Evolutionary conservation across 2,797 vertebrate genomes (phyloP).

Genomic region (Micromesistius poutassou): DNA sequence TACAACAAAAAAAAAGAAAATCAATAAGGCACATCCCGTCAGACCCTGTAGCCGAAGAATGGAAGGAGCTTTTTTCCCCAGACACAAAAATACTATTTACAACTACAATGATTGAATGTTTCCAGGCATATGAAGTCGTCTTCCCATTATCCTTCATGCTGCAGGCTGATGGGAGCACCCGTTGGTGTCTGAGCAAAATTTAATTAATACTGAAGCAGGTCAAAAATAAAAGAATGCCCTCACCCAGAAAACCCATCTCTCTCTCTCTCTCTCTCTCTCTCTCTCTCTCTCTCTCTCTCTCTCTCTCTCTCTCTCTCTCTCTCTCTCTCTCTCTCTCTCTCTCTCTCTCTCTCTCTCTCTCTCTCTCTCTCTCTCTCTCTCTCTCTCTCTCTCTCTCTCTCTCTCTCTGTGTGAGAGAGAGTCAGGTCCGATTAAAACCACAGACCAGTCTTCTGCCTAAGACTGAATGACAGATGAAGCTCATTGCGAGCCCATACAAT

Average conservation of each 20-base stretch:
- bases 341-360: too few relatives aligned
- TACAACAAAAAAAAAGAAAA: too few relatives aligned
- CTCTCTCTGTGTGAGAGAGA: conserved; percentile 20
- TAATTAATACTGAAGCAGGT: conserved; percentile 40
- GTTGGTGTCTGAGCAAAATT: conserved; percentile 29
- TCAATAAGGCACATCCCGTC: too few relatives aligned
- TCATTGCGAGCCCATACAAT: conserved; percentile 44
- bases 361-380: too few relatives aligned
- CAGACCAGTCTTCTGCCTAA: conserved; percentile 34
- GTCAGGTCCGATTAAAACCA: conserved; percentile 37
- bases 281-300: too few relatives aligned
- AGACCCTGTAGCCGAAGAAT: neutral
- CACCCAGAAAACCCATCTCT: conserved; percentile 30
- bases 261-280: too few relatives aligned
- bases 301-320: too few relatives aligned
- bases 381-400: too few relatives aligned
- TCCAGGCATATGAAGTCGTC: neutral
- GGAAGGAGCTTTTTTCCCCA: neutral
- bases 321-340: too few relatives aligned
- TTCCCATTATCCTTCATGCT: conserved; percentile 4
- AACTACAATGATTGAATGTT: neutral
- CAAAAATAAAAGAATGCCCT: conserved; percentile 34
- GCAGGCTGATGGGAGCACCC: conserved; percentile 16
- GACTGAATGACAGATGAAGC: conserved; percentile 49
- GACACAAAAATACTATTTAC: neutral